Evolutionary conservation across 2,797 vertebrate species (phyloP).

Genomic region (Artibeus jamaicensis): DNA sequence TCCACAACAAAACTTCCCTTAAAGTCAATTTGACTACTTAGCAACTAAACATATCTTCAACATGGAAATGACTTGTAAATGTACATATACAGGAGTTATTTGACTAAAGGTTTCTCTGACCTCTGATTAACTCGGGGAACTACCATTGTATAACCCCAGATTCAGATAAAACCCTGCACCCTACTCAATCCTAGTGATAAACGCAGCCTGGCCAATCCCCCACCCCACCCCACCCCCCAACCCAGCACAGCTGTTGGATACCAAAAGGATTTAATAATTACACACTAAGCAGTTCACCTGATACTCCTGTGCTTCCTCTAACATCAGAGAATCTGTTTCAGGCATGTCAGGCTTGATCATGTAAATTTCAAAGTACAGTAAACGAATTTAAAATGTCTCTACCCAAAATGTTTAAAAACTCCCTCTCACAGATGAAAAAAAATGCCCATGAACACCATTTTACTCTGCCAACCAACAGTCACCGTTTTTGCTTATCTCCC

Average conservation of each 20-base stretch:
- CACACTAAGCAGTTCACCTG: background rate
- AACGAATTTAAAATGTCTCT: background rate
- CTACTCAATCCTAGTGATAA: background rate
- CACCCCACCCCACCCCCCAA: too few relatives aligned
- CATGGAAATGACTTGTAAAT: background rate
- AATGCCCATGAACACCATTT: background rate
- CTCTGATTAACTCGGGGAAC: background rate
- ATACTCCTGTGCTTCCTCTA: background rate
- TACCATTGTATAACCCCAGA: background rate
- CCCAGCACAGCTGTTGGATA: background rate
- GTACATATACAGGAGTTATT: background rate
- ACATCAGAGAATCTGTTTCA: background rate
- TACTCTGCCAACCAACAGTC: background rate
- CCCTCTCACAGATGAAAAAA: background rate
- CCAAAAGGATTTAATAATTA: conserved; percentile 36
- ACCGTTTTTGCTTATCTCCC: background rate
- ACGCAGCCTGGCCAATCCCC: background rate
- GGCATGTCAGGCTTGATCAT: background rate
- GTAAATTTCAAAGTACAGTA: background rate
- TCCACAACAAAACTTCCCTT: background rate
- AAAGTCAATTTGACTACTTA: background rate
- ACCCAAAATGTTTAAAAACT: conserved; percentile 6
- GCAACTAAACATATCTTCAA: background rate
- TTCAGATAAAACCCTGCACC: background rate
- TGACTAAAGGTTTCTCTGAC: background rate